These are phyloP conservation scores for Cyanistes caeruleus DNA, from an alignment of 2,113 vertebrate species.

Conservation along the genomic window DNA sequence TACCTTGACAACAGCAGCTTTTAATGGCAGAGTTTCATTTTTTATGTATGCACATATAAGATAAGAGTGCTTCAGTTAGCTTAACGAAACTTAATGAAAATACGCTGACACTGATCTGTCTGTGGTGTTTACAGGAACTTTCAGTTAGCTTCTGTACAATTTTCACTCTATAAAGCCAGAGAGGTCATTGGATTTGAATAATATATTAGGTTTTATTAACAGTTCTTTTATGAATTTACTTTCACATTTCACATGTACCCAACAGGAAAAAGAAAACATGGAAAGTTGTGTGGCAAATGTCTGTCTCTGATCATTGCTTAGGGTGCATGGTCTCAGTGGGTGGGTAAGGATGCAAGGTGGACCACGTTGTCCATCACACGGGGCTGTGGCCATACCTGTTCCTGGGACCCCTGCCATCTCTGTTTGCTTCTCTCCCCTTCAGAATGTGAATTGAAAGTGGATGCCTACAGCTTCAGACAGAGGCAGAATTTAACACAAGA, in stretches of 20 bases:
- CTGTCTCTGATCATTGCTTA: background rate
- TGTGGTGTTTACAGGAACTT: background rate
- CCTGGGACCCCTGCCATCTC: background rate
- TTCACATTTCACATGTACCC: background rate
- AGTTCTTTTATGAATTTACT: background rate
- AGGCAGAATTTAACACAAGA: fast-evolving
- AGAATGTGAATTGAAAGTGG: background rate
- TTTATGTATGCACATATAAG: background rate
- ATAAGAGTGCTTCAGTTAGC: background rate
- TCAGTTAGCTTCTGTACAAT: background rate
- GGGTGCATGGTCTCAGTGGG: fast-evolving
- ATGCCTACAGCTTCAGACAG: background rate
- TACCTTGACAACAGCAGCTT: background rate
- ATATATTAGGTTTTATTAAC: background rate
- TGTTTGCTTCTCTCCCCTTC: background rate
- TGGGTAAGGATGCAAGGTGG: background rate
- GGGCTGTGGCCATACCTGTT: background rate
- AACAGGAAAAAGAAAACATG: background rate
- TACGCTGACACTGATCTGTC: background rate
- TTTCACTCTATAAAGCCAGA: background rate
- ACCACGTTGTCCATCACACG: fast-evolving
- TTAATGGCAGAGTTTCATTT: background rate
- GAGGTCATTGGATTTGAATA: background rate
- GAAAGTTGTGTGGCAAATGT: background rate
- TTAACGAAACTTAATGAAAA: background rate